Evolutionary conservation across 2,113 vertebrate species (phyloP).

Genomic region (Entosphenus tridentatus): DNA sequence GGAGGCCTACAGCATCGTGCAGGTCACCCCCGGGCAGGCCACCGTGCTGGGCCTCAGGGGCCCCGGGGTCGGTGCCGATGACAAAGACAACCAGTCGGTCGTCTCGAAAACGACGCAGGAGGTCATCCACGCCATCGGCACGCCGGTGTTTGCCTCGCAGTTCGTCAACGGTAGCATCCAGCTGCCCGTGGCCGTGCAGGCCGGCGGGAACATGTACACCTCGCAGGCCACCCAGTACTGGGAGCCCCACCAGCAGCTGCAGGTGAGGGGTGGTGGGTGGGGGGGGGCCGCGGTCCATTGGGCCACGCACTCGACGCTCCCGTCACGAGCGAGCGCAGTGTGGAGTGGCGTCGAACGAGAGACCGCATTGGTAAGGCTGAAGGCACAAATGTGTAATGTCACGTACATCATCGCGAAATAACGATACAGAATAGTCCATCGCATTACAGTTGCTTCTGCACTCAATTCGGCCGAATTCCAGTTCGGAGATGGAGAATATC

Average conservation of each 20-base stretch:
- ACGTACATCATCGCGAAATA: too few species aligned
- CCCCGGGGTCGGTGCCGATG: constrained; percentile 25
- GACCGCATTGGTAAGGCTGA: too few species aligned
- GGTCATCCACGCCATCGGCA: constrained; percentile 74
- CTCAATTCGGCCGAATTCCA: too few species aligned
- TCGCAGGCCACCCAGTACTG: constrained; percentile 83
- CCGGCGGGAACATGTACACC: constrained; percentile 62
- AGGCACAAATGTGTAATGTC: too few species aligned
- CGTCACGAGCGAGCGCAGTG: too few species aligned
- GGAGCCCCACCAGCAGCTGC: constrained; percentile 68
- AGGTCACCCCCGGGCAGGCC: constrained; percentile 44
- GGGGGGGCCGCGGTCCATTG: too few species aligned
- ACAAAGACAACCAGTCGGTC: constrained; percentile 56
- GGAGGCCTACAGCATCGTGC: constrained; percentile 78
- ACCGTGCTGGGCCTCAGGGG: constrained; percentile 37
- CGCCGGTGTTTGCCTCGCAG: constrained; percentile 78
- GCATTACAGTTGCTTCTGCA: too few species aligned
- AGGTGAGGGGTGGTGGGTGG: constrained; percentile 40
- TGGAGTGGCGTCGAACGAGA: too few species aligned
- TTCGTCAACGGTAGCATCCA: constrained; percentile 99
- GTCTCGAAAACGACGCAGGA: constrained; percentile 65
- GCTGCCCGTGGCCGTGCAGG: constrained; percentile 95
- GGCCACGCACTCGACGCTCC: too few species aligned
- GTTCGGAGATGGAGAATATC: too few species aligned
- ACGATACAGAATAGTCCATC: too few species aligned